Percentiles rank a stretch among this genome's conserved stretches.
These are phyloP conservation scores for Diloba caeruleocephala DNA, from an alignment of 2,888 invertebrate genomes.

Conservation along the genomic window DNA sequence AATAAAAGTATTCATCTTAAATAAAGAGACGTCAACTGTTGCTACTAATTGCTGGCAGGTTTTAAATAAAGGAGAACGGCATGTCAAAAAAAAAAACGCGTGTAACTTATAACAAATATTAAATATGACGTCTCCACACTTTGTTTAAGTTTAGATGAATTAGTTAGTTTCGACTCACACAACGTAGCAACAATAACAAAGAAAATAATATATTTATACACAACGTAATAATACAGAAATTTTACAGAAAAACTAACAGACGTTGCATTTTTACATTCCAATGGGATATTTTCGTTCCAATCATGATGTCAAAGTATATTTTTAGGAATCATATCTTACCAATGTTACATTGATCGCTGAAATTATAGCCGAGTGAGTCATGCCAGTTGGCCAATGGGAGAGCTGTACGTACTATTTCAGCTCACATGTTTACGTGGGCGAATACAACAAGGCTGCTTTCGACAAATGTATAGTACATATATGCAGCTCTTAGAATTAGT, in stretches of 20 bases:
- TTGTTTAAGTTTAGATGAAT: conserved; percentile 24
- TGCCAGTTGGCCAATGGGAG: conserved; percentile 67
- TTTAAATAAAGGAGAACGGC: conserved; percentile 60
- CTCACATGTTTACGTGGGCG: conserved; percentile 76
- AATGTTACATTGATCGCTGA: conserved; percentile 78
- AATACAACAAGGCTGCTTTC: conserved; percentile 82
- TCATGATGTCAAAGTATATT: conserved; percentile 67
- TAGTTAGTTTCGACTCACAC: conserved; percentile 21
- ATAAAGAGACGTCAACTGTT: conserved; percentile 40
- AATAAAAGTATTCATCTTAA: conserved; percentile 21
- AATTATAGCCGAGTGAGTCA: conserved; percentile 81
- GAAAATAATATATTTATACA: background rate
- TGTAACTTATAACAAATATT: conserved; percentile 37
- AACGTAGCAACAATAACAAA: conserved; percentile 3
- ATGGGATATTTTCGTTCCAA: conserved; percentile 57
- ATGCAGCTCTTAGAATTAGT: conserved; percentile 72
- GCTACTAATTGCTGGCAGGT: conserved; percentile 63
- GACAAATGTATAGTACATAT: conserved; percentile 67
- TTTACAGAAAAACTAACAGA: background rate
- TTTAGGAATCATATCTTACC: conserved; percentile 70
- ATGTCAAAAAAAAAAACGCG: conserved; percentile 17
- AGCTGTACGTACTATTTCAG: conserved; percentile 73
- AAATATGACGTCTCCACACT: conserved; percentile 20
- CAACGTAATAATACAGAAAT: no score
- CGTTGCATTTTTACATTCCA: conserved; percentile 29